Conservation (phyloP, 2,797 vertebrate species). For the Kryptopterus vitreolus region DNA sequence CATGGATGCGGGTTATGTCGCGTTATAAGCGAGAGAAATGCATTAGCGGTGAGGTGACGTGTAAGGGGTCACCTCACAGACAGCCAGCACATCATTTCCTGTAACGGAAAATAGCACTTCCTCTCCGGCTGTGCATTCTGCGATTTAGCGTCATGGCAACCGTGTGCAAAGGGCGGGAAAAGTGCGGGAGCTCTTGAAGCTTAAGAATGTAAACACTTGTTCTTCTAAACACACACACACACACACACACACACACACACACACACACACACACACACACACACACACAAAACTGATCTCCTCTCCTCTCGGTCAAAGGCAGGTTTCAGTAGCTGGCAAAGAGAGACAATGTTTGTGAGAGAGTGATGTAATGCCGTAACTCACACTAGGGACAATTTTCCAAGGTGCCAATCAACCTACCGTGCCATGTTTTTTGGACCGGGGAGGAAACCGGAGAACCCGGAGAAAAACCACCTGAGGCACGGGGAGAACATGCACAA, state of each 20-base stretch:
- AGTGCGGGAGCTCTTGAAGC: not conserved
- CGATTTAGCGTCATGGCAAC: conserved; percentile 58
- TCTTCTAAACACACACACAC: not conserved
- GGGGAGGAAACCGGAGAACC: no score
- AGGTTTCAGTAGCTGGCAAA: no score
- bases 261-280: not conserved
- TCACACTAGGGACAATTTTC: no score
- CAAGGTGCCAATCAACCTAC: no score
- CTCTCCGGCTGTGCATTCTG: conserved; percentile 50
- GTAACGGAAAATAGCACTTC: conserved; percentile 65
- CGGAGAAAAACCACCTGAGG: no score
- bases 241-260: no score
- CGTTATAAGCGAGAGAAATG: not conserved
- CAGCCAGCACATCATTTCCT: conserved; percentile 67
- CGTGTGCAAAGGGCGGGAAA: conserved; percentile 14
- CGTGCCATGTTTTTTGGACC: no score
- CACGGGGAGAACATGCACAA: no score
- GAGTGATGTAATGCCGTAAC: no score
- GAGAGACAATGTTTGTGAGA: no score
- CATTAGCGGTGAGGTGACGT: not conserved
- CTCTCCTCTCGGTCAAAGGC: no score
- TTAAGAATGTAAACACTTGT: not conserved
- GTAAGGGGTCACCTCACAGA: no score
- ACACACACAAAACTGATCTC: not conserved
- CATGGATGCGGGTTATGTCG: not conserved